Percentiles rank a stretch among this genome's conserved stretches.
These are phyloP conservation scores for Ctenopoma kingsleyae DNA, from an alignment of 2,797 vertebrate species.

Conservation along the genomic window DNA sequence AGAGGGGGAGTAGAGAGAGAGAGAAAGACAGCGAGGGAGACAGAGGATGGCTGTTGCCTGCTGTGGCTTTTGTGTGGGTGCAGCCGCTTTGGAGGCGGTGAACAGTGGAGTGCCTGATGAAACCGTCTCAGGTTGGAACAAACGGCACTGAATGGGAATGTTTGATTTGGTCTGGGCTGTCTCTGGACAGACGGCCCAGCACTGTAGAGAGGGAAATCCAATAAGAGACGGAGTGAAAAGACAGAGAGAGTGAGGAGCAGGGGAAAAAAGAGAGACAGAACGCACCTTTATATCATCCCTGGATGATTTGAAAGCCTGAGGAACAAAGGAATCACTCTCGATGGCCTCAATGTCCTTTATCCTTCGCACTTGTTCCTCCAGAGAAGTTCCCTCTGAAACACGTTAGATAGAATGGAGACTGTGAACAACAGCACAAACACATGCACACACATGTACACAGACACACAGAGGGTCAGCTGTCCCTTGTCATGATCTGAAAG, in stretches of 20 bases:
- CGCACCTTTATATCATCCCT: constrained; percentile 94
- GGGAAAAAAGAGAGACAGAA: constrained; percentile 72
- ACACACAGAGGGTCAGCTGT: constrained; percentile 36
- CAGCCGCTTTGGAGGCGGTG: constrained; percentile 67
- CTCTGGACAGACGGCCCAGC: constrained; percentile 80
- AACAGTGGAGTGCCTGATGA: constrained; percentile 69
- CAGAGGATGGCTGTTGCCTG: constrained; percentile 58
- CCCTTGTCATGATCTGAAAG: constrained; percentile 63
- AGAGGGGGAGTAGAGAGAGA: constrained; percentile 31
- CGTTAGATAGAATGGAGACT: constrained; percentile 56
- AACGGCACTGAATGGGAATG: constrained; percentile 81
- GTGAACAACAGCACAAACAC: constrained; percentile 66
- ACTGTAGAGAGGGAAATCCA: constrained; percentile 77
- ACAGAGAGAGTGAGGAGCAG: constrained; percentile 70
- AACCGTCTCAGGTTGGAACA: constrained; percentile 74
- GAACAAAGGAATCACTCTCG: constrained; percentile 96
- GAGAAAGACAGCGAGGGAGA: constrained; percentile 19
- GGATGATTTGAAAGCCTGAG: constrained; percentile 95
- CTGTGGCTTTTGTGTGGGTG: constrained; percentile 75
- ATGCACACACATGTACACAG: constrained; percentile 21
- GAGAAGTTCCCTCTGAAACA: constrained; percentile 90
- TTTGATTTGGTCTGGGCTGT: constrained; percentile 85
- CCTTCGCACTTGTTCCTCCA: constrained; percentile 94
- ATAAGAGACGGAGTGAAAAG: constrained; percentile 81
- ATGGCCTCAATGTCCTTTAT: constrained; percentile 98